Evolutionary conservation across 2,888 invertebrate species (phyloP).

Genomic region (Apoda limacodes): DNA sequence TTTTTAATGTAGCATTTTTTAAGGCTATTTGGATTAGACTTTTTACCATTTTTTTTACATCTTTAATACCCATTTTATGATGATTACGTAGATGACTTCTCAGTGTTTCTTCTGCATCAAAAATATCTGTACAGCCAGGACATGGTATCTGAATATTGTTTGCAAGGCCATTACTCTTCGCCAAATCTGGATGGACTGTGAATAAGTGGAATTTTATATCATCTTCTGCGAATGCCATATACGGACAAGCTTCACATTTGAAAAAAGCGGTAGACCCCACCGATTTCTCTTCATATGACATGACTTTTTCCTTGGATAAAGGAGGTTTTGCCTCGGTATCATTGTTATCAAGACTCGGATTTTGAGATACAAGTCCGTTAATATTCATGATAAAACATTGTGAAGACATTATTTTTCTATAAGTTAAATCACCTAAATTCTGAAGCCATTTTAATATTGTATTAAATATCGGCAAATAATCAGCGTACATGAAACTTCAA

Average conservation of each 20-base stretch:
- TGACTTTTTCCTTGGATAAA: constrained; percentile 45
- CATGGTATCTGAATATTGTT: constrained; percentile 71
- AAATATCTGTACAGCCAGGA: constrained; percentile 76
- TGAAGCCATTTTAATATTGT: too few species aligned
- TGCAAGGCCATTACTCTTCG: constrained; percentile 63
- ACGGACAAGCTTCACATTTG: constrained; percentile 67
- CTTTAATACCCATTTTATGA: constrained; percentile 74
- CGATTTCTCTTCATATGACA: constrained; percentile 61
- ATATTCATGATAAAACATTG: constrained; percentile 36
- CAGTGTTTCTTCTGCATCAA: constrained; percentile 72
- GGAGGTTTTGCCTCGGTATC: constrained; percentile 29
- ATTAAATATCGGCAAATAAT: too few species aligned
- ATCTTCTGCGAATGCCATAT: constrained; percentile 63
- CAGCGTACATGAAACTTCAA: too few species aligned
- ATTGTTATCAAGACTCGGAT: too few species aligned
- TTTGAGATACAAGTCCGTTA: constrained; percentile 27
- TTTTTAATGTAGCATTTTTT: constrained; percentile 55
- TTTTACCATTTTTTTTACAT: constrained; percentile 70
- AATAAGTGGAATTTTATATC: constrained; percentile 65
- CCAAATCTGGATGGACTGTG: constrained; percentile 53
- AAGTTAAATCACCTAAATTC: too few species aligned
- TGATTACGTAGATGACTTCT: constrained; percentile 75
- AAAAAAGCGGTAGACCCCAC: constrained; percentile 63
- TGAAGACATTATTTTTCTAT: constrained; percentile 27
- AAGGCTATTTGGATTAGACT: constrained; percentile 61